Evolutionary conservation across 2,888 invertebrate species (phyloP).

Genomic region (Spilarctia lutea): DNA sequence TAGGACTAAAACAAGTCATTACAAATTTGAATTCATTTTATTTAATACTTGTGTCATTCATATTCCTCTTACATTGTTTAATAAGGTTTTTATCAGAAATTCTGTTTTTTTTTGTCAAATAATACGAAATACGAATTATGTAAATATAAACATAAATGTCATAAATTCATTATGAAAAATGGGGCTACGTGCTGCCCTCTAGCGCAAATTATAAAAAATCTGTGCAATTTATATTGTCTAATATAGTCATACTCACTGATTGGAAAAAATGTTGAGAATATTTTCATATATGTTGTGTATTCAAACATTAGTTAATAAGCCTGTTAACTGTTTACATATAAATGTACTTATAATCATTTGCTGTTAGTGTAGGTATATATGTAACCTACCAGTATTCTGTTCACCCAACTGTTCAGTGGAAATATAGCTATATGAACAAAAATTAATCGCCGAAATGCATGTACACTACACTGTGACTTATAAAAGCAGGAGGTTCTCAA

Average conservation of each 20-base stretch:
- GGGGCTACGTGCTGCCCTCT: constrained; percentile 29
- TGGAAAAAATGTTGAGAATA: constrained; percentile 60
- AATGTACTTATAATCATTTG: constrained; percentile 48
- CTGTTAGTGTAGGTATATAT: constrained; percentile 50
- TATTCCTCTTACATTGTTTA: background rate
- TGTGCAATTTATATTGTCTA: constrained; percentile 55
- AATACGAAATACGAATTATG: constrained; percentile 15
- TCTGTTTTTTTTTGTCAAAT: background rate
- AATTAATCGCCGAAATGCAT: too few relatives aligned
- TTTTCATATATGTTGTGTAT: constrained; percentile 60
- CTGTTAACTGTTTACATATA: constrained; percentile 44
- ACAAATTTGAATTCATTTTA: background rate
- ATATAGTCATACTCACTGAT: constrained; percentile 44
- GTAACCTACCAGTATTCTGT: constrained; percentile 50
- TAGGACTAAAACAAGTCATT: background rate
- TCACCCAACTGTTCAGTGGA: constrained; percentile 15
- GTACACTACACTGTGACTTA: too few relatives aligned
- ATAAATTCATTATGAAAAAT: constrained; percentile 25
- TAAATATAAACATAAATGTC: constrained; percentile 37
- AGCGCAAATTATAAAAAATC: constrained; percentile 51
- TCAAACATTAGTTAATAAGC: constrained; percentile 52
- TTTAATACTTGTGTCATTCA: background rate
- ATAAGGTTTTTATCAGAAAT: background rate
- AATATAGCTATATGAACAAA: background rate
- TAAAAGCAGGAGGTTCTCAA: too few relatives aligned